phyloP scores from a whole-genome alignment of 2,888 invertebrate species.

The Ormyrus thymus region DNA sequence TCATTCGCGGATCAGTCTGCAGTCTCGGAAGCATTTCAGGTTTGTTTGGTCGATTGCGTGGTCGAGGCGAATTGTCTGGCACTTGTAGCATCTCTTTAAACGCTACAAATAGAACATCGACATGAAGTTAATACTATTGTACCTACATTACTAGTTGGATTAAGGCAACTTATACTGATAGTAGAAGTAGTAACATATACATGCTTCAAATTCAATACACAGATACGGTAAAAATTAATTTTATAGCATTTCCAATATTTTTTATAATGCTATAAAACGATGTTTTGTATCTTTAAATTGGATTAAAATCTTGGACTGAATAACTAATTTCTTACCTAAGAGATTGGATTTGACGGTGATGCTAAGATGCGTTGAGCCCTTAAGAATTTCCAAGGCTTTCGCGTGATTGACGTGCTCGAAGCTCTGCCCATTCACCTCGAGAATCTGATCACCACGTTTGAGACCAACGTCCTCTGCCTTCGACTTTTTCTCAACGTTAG shows the following conservation, averaged over 20 bases:
- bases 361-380: constrained; percentile 95
- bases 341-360: constrained; percentile 98
- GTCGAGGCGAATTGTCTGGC: constrained; percentile 88
- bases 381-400: constrained; percentile 93
- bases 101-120: constrained; percentile 69
- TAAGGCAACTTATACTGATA: neutral
- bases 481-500: constrained; percentile 93
- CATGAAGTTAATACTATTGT: neutral
- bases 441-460: constrained; percentile 97
- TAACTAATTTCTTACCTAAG: constrained; percentile 77
- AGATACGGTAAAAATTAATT: neutral
- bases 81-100: constrained; percentile 84
- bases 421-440: constrained; percentile 98
- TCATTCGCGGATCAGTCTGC: constrained; percentile 81
- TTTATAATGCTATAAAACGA: constrained; percentile 12
- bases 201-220: neutral
- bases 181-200: neutral
- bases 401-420: constrained; percentile 95
- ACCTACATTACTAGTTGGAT: too few species aligned
- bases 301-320: neutral
- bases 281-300: too few species aligned
- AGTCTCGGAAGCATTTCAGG: constrained; percentile 75
- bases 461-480: constrained; percentile 97
- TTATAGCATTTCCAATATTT: constrained; percentile 8
- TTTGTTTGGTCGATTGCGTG: constrained; percentile 77